Evolutionary conservation across 2,888 invertebrate species (phyloP).

Genomic region (Sialis lutaria): DNA sequence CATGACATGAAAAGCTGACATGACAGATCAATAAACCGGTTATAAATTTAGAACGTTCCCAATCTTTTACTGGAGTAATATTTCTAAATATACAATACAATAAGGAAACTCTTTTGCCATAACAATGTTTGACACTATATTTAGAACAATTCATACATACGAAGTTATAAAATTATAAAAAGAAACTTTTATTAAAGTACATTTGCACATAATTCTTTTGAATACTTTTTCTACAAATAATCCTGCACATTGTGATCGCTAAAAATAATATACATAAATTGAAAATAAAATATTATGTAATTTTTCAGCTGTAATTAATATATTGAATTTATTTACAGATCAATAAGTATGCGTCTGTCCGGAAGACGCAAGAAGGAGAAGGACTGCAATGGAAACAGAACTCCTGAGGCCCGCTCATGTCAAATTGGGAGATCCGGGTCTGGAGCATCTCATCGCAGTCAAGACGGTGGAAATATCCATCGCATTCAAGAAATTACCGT

Average conservation of each 20-base stretch:
- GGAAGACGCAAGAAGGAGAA: conserved; percentile 10
- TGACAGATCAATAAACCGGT: too few species aligned
- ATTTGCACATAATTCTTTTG: not conserved
- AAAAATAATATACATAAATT: too few species aligned
- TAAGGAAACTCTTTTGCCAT: too few species aligned
- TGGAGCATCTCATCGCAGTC: not conserved
- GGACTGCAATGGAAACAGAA: conserved; percentile 7
- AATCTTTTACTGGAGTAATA: too few species aligned
- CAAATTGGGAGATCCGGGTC: conserved; percentile 4
- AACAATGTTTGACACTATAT: too few species aligned
- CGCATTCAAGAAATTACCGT: conserved; percentile 33
- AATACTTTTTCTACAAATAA: not conserved
- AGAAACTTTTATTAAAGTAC: not conserved
- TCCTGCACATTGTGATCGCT: too few species aligned
- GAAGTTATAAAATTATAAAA: not conserved
- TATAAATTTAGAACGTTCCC: too few species aligned
- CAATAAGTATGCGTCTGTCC: conserved; percentile 10
- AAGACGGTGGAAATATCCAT: conserved; percentile 26
- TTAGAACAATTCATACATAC: too few species aligned
- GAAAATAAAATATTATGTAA: too few species aligned
- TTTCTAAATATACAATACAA: too few species aligned
- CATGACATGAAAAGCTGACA: too few species aligned
- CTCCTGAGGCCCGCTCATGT: conserved; percentile 4
- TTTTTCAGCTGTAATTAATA: not conserved
- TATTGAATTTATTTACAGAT: conserved; percentile 8